Conservation (phyloP, 2,888 invertebrate genomes). For the Drosophila cognata region DNA sequence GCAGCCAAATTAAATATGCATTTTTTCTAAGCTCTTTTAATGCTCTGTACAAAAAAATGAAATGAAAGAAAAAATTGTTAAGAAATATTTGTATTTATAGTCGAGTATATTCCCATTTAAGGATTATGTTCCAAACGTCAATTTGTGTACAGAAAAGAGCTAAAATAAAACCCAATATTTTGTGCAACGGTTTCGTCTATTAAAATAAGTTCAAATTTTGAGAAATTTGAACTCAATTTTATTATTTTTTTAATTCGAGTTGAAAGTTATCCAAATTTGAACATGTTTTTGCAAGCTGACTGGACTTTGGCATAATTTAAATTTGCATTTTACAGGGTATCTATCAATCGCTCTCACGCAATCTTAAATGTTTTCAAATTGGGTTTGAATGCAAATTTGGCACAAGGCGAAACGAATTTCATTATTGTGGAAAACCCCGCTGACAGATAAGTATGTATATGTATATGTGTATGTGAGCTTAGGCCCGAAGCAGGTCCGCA, state of each 20-base stretch:
- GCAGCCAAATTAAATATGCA: slow-evolving; percentile 28
- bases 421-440: not conserved
- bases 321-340: not conserved
- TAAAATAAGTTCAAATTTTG: not conserved
- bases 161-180: not conserved
- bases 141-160: not conserved
- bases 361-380: slow-evolving; percentile 5
- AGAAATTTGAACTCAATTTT: not conserved
- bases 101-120: not conserved
- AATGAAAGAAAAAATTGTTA: not conserved
- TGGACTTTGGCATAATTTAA: not conserved
- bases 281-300: not conserved
- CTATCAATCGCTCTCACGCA: no score
- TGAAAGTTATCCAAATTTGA: no score
- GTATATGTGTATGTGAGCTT: not conserved
- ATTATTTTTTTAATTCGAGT: no score
- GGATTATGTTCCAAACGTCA: not conserved
- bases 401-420: slow-evolving; percentile 21
- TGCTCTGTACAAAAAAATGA: not conserved
- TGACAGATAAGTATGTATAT: slow-evolving; percentile 4
- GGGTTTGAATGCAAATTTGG: slow-evolving; percentile 10
- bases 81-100: not conserved
- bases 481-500: not conserved
- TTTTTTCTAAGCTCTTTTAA: slow-evolving; percentile 23
- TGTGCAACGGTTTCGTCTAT: not conserved